Percentiles rank a stretch among this genome's conserved stretches.
Conservation (phyloP, 1,140 invertebrate species). For the Temnothorax longispinosus region DNA sequence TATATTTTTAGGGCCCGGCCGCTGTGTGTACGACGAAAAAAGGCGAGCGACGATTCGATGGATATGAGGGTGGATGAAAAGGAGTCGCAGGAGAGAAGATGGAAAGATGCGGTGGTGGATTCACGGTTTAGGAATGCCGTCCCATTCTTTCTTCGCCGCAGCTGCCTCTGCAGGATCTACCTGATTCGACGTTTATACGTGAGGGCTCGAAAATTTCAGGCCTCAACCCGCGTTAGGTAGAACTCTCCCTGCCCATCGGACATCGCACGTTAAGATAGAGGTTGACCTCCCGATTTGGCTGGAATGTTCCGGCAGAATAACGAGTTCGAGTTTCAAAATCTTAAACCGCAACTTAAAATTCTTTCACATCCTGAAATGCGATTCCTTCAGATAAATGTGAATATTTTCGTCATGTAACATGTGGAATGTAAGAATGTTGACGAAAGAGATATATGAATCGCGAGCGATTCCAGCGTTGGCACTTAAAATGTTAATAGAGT, state of each 20-base stretch:
- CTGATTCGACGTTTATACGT: constrained; percentile 24
- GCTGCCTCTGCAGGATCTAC: constrained; percentile 12
- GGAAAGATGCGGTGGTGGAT: constrained; percentile 29
- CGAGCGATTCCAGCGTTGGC: neutral
- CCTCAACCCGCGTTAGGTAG: neutral
- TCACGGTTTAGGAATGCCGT: constrained; percentile 75
- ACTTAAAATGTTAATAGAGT: constrained; percentile 26
- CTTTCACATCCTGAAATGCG: neutral
- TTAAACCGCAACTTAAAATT: neutral
- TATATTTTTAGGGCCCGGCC: constrained; percentile 61
- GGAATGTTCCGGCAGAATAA: neutral
- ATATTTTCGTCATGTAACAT: neutral
- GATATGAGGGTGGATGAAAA: neutral
- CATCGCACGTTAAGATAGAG: neutral
- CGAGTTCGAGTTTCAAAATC: neutral
- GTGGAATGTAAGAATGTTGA: constrained; percentile 3
- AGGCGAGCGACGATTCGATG: neutral
- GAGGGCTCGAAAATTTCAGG: constrained; percentile 45
- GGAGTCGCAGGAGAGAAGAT: neutral
- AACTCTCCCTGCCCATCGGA: neutral
- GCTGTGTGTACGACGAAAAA: neutral
- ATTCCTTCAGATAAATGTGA: constrained; percentile 2
- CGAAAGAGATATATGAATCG: neutral
- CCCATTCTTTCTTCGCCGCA: constrained; percentile 32
- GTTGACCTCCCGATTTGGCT: too few species aligned